Base-by-base conservation (phyloP, 2,113 vertebrate genomes). In the Hippotragus niger region DNA sequence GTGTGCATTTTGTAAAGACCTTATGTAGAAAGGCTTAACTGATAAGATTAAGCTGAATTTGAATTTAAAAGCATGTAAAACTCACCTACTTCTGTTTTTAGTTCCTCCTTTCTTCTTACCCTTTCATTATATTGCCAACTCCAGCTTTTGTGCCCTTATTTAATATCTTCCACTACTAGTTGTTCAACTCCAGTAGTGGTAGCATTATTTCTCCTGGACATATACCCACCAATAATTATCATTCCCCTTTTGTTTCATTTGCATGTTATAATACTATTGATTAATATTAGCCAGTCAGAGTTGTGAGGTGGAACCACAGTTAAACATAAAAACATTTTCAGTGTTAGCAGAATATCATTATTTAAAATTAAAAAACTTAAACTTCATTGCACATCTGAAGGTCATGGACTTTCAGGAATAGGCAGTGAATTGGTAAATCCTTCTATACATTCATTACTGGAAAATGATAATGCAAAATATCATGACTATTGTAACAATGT, bases 301-400 rank as follows among this genome's bases (percentile, higher is more conserved):
- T 94, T 94, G 87, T 93, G 88, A 94, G 31, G 57, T 74, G 52
- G 29, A 95, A 96, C 53, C 53, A 84, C 43, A 50, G 23, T 93
- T 96, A 94, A 91, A 88, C 25, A 71, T 94, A 88, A 67, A 96
- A 84, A 47, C 16, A 91, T 74, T 91, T 92, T 84, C 33, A 91
- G 15, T 90, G 27, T 96, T 43, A 91, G 52, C 16, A 92, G 90
- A 97, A 97, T 58, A 71, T 23, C 52, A 92, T 92, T 58, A 91
- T 93, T 94, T 95, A 97, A 96, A 93, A 90, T 95, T 76, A 84
- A 64, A 92, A 95, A 93, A 62, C 76, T 88, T 53, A 80, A 94
- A 96, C 62, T 92, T 95, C 16, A 87, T 84, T 94, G 62, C 23
- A 80, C 33, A 91, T 45, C 50, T 87, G 88, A 97, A 96, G 55